phyloP scores from a whole-genome alignment of 2,888 invertebrate genomes.

The Stratiomys singularior region DNA sequence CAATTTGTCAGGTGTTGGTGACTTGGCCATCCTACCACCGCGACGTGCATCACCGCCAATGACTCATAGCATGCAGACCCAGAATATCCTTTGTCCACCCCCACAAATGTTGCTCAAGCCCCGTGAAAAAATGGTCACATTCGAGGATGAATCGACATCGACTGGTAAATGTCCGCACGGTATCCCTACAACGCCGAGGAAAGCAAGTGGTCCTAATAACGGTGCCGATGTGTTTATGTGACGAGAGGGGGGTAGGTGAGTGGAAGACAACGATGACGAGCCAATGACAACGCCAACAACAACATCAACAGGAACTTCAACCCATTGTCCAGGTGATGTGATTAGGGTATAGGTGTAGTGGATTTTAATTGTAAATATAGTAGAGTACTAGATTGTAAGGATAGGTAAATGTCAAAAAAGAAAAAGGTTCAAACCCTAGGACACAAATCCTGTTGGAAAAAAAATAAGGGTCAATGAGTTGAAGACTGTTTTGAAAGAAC shows the following conservation, averaged over 20 bases:
- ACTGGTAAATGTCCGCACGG: conserved; percentile 64
- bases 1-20: conserved; percentile 75
- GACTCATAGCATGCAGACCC: conserved; percentile 60
- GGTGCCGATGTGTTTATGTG: conserved; percentile 86
- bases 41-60: conserved; percentile 63
- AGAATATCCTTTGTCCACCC: conserved; percentile 57
- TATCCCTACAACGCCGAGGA: conserved; percentile 64
- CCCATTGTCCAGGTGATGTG: conserved; percentile 62
- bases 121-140: conserved; percentile 82
- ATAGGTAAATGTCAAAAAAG: background rate
- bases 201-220: conserved; percentile 69
- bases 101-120: conserved; percentile 66
- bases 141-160: conserved; percentile 73
- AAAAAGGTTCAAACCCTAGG: background rate
- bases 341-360: conserved; percentile 61
- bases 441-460: background rate
- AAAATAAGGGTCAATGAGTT: too few species aligned
- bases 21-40: conserved; percentile 68
- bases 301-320: conserved; percentile 35
- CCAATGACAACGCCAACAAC: conserved; percentile 51
- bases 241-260: conserved; percentile 67
- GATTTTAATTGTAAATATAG: background rate
- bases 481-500: too few species aligned
- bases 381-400: background rate
- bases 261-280: conserved; percentile 54